Evolutionary conservation across 2,797 vertebrate species (phyloP).

Genomic region (Poliocrania exsul): DNA sequence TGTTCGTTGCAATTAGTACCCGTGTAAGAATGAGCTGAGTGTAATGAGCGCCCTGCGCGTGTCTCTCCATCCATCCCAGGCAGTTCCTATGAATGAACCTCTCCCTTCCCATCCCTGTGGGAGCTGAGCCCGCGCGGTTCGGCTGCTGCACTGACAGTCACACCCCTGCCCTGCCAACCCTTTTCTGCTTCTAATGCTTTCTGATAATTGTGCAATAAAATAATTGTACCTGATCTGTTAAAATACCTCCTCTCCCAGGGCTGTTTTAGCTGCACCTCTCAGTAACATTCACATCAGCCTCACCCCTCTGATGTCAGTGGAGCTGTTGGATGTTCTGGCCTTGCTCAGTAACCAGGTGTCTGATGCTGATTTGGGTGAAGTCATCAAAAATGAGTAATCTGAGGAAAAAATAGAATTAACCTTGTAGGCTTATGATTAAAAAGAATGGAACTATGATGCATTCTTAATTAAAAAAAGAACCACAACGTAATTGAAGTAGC

Average conservation of each 20-base stretch:
- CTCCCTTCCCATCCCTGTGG: no score
- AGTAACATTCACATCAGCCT: background rate
- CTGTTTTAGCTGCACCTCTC: background rate
- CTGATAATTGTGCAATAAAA: background rate
- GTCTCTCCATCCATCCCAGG: no score
- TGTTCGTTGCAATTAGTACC: no score
- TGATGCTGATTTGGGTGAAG: background rate
- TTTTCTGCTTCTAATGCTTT: background rate
- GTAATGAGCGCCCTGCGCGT: no score
- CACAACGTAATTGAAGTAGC: background rate
- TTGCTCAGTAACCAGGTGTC: background rate
- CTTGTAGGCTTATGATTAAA: background rate
- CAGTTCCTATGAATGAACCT: no score
- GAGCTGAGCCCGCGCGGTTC: background rate
- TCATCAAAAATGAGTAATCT: background rate
- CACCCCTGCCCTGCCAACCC: background rate
- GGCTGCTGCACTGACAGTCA: background rate
- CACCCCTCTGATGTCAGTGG: background rate
- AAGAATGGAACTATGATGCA: background rate
- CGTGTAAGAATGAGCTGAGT: no score
- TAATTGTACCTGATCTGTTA: background rate
- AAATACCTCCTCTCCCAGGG: background rate
- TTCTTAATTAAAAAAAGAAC: background rate
- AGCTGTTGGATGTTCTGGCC: background rate
- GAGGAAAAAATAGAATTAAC: background rate